A percentile compares a stretch with the other conserved stretches of the same genome.
Conservation (phyloP, 2,113 vertebrate species). For the Prolemur simus region DNA sequence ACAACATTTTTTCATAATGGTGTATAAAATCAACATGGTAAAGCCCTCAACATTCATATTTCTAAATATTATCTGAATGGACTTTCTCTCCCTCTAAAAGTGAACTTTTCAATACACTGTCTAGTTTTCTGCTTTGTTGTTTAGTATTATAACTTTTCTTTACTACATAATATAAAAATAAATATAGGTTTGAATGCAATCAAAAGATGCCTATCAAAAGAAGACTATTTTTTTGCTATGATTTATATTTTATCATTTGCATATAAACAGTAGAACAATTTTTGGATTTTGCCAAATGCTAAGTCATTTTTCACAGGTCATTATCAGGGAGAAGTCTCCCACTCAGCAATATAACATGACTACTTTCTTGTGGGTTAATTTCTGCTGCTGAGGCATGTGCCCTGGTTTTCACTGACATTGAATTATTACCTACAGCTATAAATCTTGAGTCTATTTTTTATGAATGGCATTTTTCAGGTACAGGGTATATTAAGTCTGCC, state of each 20-base stretch:
- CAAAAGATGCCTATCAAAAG: background rate
- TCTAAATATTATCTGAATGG: background rate
- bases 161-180: background rate
- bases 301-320: background rate
- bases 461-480: slow-evolving; percentile 54
- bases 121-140: background rate
- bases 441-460: slow-evolving; percentile 60
- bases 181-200: background rate
- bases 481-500: slow-evolving; percentile 12
- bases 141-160: background rate
- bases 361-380: background rate
- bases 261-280: background rate
- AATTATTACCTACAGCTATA: slow-evolving; percentile 59
- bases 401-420: slow-evolving; percentile 40
- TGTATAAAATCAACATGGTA: background rate
- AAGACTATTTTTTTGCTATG: background rate
- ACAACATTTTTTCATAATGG: background rate
- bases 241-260: background rate
- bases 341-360: background rate
- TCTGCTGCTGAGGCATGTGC: background rate
- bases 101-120: background rate
- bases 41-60: background rate
- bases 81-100: background rate
- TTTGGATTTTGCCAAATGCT: background rate
- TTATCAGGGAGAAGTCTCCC: background rate